Conservation (phyloP, 2,113 vertebrate genomes). For the Trachemys scripta region DNA sequence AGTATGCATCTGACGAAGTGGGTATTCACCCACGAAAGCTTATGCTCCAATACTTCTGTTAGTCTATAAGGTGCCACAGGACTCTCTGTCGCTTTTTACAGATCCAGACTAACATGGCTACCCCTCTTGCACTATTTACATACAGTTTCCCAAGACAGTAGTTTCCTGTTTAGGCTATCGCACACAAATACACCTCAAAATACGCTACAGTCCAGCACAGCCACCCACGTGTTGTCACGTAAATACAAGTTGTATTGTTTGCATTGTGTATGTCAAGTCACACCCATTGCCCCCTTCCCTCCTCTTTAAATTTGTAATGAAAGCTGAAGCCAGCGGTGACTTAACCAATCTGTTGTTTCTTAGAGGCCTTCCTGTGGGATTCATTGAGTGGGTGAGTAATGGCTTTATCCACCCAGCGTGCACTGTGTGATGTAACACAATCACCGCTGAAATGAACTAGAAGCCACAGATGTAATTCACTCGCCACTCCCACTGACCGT, state of each 20-base stretch:
- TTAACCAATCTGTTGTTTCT: not conserved
- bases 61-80: too few relatives aligned
- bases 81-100: too few relatives aligned
- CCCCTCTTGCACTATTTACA: too few relatives aligned
- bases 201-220: rapidly evolving
- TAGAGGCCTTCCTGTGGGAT: not conserved
- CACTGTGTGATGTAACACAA: slow-evolving; percentile 45
- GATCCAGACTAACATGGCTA: too few relatives aligned
- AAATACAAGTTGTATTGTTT: rapidly evolving
- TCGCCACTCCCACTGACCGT: slow-evolving; percentile 6
- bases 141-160: not conserved
- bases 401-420: not conserved
- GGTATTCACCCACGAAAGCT: too few relatives aligned
- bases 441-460: not conserved
- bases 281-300: rapidly evolving
- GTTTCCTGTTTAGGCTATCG: not conserved
- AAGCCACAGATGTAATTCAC: slow-evolving; percentile 33
- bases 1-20: too few relatives aligned
- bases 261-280: rapidly evolving
- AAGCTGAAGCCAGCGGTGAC: not conserved
- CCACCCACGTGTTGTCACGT: rapidly evolving
- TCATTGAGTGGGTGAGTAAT: slow-evolving; percentile 44
- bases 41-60: too few relatives aligned
- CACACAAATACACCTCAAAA: rapidly evolving
- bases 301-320: rapidly evolving